Conservation (phyloP, 35 echinoderm and acorn worm species). For the Diadema setosum region DNA sequence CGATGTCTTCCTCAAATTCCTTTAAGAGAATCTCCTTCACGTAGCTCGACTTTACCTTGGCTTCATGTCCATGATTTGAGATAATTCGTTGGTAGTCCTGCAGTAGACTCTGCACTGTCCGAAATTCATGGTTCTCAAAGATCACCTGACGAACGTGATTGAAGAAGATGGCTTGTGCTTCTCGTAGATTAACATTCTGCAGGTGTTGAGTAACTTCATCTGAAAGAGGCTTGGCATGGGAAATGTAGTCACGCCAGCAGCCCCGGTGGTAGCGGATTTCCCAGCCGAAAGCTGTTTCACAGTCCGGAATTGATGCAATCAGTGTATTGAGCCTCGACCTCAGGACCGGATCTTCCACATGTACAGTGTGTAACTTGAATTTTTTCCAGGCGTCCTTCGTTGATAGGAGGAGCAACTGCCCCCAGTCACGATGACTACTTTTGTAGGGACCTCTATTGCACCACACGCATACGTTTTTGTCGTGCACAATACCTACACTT, state of each 20-base stretch:
- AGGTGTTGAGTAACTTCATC: conserved; percentile 38
- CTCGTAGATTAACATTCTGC: conserved; percentile 25
- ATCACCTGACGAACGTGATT: conserved; percentile 30
- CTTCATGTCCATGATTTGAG: conserved; percentile 15
- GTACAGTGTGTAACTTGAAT: conserved; percentile 40
- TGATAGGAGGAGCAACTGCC: conserved; percentile 25
- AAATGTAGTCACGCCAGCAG: conserved; percentile 28
- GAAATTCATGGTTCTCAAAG: conserved; percentile 34
- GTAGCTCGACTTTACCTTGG: conserved; percentile 20
- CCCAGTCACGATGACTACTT: conserved; percentile 1
- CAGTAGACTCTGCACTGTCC: conserved; percentile 46
- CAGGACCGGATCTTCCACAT: conserved; percentile 6
- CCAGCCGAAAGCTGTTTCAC: conserved; percentile 41
- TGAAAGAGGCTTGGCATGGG: conserved; percentile 1
- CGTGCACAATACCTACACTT: background rate
- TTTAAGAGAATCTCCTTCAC: conserved; percentile 46
- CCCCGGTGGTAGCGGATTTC: conserved; percentile 45
- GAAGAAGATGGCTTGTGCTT: conserved; percentile 33
- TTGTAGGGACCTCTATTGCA: background rate
- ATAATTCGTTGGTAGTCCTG: conserved; percentile 43
- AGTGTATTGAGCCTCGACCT: conserved; percentile 43
- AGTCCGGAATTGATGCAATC: conserved; percentile 53
- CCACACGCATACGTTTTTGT: background rate
- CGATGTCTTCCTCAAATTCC: conserved; percentile 40
- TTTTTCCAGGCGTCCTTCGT: conserved; percentile 45